Percentiles rank a stretch among this genome's conserved stretches.
phyloP scores from a whole-genome alignment of 1,140 invertebrate species.

The Stegodyphus mimosarum region DNA sequence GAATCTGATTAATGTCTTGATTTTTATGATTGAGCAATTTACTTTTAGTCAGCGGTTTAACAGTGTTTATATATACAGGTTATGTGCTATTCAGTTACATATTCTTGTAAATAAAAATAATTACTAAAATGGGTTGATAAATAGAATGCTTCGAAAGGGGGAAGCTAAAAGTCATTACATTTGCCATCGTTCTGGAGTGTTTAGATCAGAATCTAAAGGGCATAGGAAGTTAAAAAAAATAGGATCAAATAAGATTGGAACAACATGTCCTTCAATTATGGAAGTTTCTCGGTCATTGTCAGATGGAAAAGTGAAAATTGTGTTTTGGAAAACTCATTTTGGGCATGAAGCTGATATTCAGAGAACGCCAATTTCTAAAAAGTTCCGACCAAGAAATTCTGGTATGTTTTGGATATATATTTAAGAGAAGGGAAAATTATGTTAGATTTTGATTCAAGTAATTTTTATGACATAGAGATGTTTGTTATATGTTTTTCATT shows the following conservation, averaged over 20 bases:
- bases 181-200: slow-evolving; percentile 45
- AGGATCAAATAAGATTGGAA: slow-evolving; percentile 34
- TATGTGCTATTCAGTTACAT: too few relatives aligned
- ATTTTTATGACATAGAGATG: too few relatives aligned
- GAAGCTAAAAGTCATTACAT: slow-evolving; percentile 42
- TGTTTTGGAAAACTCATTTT: slow-evolving; percentile 47
- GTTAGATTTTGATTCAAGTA: too few relatives aligned
- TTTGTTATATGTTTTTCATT: too few relatives aligned
- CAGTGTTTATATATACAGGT: too few relatives aligned
- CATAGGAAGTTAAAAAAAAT: background rate
- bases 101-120: too few relatives aligned
- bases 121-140: too few relatives aligned
- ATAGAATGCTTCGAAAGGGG: background rate
- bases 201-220: background rate
- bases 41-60: too few relatives aligned
- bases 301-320: slow-evolving; percentile 28
- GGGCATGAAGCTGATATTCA: slow-evolving; percentile 33
- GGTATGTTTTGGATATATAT: background rate
- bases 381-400: background rate
- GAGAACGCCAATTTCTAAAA: background rate
- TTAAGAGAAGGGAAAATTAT: too few relatives aligned
- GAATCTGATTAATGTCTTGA: too few relatives aligned
- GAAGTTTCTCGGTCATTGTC: slow-evolving; percentile 36
- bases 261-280: slow-evolving; percentile 38
- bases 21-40: too few relatives aligned